These are phyloP conservation scores for Paedocypris micromegethes DNA, from an alignment of 2,797 vertebrate genomes.

Conservation along the genomic window DNA sequence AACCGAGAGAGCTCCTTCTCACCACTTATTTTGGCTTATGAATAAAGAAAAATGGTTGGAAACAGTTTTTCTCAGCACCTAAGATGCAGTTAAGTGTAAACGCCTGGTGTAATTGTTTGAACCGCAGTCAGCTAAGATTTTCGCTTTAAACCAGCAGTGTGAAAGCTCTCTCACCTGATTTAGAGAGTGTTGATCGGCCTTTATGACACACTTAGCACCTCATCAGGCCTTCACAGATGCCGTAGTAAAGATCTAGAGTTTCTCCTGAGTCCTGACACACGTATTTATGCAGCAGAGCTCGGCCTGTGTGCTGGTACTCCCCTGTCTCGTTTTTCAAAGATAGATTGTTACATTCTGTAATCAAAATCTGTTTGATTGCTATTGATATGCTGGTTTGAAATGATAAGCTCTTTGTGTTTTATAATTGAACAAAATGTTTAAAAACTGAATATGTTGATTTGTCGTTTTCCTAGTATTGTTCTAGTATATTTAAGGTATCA, in stretches of 20 bases:
- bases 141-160: conserved; percentile 45
- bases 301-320: neutral
- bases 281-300: conserved; percentile 46
- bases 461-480: neutral
- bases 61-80: conserved; percentile 22
- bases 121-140: conserved; percentile 35
- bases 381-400: too few species aligned
- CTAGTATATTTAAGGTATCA: neutral
- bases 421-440: too few species aligned
- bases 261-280: conserved; percentile 60
- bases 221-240: conserved; percentile 69
- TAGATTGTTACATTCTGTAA: too few species aligned
- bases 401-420: too few species aligned
- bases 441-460: too few species aligned
- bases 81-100: conserved; percentile 39
- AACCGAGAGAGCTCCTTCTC: conserved; percentile 15
- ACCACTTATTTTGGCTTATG: conserved; percentile 24
- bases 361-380: too few species aligned
- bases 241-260: conserved; percentile 52
- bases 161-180: conserved; percentile 57
- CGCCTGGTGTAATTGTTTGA: conserved; percentile 37
- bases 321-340: too few species aligned
- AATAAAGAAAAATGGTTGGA: conserved; percentile 32
- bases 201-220: conserved; percentile 73
- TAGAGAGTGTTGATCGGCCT: conserved; percentile 62